Evolutionary conservation across 2,797 vertebrate genomes (phyloP), one percentile per base, ranked within the genome.

Genomic region (Linurgus olivaceus): DNA sequence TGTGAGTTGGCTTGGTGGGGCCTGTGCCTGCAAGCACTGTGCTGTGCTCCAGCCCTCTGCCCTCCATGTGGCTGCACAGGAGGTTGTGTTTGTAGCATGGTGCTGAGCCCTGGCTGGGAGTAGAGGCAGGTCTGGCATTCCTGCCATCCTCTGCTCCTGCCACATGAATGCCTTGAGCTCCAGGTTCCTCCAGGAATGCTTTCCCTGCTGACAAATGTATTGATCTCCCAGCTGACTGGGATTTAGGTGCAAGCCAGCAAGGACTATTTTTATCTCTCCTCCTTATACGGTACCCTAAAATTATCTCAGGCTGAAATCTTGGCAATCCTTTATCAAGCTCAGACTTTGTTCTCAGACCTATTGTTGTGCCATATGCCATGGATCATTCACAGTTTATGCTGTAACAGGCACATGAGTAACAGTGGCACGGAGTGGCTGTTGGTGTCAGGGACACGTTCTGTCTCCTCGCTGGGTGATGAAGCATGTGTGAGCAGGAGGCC

Each of bases 251-350:
- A 73, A 89, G 88, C 86, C 87, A 88, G 73, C 40, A 57, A 59
- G 19, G 47, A 72, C 93, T 97, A 96, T 96, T 97, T 97, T 96
- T 96, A 94, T 93, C 89, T 84, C 51, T 86, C 95, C 95, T 95
- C 97, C 97, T 95, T 97, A 97, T 97, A 97, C 80, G 96, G 97
- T 94, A 68, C 93, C 91, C 89, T 84, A 54, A 83, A 95, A 91
- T 94, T 88, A 94, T 94, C 88, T 86, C 45, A 45, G 74, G 29
- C 73, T 33, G 45, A 76, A 77, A 94, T 96, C 95, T 94, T 95
- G 92, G 91, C 94, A 70, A 42, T 26, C 92, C 76, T 86, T 76
- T 66, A 28, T 75, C 83, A 62, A 77, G 77, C 73, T 51, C 72
- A 62, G 77, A 23, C 54, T 28, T 28, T 13, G 25, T 91, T 76